phyloP scores from a whole-genome alignment of 2,888 invertebrate species.

The Caenorhabditis imperialis region DNA sequence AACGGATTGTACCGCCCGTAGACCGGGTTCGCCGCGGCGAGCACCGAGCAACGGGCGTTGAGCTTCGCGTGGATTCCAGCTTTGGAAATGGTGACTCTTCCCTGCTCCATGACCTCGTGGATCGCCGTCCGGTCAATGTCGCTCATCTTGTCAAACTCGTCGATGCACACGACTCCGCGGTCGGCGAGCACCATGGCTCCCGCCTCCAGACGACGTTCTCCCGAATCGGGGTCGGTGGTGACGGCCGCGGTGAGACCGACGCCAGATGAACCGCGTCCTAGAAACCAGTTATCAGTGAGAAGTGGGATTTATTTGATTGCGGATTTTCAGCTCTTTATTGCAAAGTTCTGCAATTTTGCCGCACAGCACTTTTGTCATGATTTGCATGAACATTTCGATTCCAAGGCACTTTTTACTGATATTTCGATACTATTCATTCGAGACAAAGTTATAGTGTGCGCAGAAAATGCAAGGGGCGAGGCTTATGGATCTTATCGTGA shows the following conservation, averaged over 20 bases:
- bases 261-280: constrained; percentile 96
- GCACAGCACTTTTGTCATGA: too few relatives aligned
- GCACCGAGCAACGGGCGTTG: constrained; percentile 95
- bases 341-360: too few relatives aligned
- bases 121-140: constrained; percentile 99
- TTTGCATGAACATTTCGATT: too few relatives aligned
- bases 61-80: constrained; percentile 95
- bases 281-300: too few relatives aligned
- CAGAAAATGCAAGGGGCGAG: too few relatives aligned
- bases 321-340: too few relatives aligned
- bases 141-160: constrained; percentile 98
- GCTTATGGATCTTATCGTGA: too few relatives aligned
- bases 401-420: too few relatives aligned
- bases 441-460: too few relatives aligned
- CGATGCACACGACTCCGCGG: constrained; percentile 94
- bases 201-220: constrained; percentile 81
- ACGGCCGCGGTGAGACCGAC: constrained; percentile 99
- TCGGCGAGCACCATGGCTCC: constrained; percentile 99
- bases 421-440: too few relatives aligned
- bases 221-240: constrained; percentile 92
- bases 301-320: too few relatives aligned
- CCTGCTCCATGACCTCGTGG: constrained; percentile 99
- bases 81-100: constrained; percentile 94
- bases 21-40: constrained; percentile 99
- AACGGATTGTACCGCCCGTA: constrained; percentile 98